Conservation (phyloP, 1,140 invertebrate species). For the Ylistrum balloti region DNA sequence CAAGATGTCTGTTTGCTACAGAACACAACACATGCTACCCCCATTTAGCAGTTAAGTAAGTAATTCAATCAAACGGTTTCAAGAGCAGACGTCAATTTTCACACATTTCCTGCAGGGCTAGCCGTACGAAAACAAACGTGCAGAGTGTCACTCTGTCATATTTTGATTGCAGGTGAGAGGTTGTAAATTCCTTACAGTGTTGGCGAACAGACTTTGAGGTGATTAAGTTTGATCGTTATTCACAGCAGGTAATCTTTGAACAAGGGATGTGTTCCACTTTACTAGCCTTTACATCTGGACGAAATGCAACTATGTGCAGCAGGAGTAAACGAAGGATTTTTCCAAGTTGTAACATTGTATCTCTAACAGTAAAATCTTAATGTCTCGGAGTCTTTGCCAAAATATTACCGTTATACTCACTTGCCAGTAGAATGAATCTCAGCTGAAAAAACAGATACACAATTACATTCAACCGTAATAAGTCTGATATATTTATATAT, state of each 20-base stretch:
- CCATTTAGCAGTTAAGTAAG: neutral
- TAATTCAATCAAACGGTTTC: neutral
- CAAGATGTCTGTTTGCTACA: neutral
- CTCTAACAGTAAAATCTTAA: neutral
- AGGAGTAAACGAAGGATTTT: neutral
- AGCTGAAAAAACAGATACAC: no score
- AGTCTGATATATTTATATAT: no score
- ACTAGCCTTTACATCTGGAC: neutral
- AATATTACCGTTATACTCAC: neutral
- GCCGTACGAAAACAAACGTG: neutral
- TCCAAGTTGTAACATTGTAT: neutral
- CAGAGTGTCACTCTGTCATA: neutral
- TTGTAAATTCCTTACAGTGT: neutral
- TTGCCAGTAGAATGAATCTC: neutral
- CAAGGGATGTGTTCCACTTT: neutral
- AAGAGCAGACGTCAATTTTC: constrained; percentile 16
- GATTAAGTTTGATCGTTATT: neutral
- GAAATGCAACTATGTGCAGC: neutral
- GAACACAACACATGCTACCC: neutral
- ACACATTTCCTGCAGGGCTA: constrained; percentile 13
- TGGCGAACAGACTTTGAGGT: neutral
- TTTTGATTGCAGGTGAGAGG: constrained; percentile 7
- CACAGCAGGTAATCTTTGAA: neutral
- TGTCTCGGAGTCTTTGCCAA: neutral
- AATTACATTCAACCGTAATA: no score